Evolutionary conservation across 2,888 invertebrate genomes (phyloP), one percentile per base, ranked within the genome.

Genomic region (Melieria omissa): DNA sequence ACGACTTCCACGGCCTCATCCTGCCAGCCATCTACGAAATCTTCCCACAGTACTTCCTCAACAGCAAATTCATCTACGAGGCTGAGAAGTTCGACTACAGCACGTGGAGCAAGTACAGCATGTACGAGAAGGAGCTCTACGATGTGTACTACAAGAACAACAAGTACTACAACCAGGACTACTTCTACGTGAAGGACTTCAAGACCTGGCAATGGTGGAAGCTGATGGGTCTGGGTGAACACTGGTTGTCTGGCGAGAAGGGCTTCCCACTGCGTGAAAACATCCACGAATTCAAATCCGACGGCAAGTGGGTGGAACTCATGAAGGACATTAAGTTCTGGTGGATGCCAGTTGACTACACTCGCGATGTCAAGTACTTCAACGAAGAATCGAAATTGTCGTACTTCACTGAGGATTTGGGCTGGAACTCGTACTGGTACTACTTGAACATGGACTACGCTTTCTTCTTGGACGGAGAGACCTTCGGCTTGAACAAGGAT

Each of bases 1-100:
- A 86, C 10, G 92, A 92, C 75, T 90, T 90, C 63, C 88, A 90
- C 79, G 91, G 90, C 49, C 85, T 93, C 63, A 87, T 90, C 44
- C 84, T 93, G 1, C 93, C 93, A n/a, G 90, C 92, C 54, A 88
- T 91, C 65, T 92, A 92, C 81, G 93, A 94, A 85, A 88, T 93
- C 71, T 89, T 91, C 83, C 94, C 93, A 0, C 90, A 92, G 75
- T 89, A 89, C 85, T 93, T 92, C 88, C 89, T 91, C 83, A 91
- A 91, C 80, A 88, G 89, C 64, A 90, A 92, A 81, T 88, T 92
- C 70, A 90, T 93, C 84, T 88, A 90, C 54, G 88, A 91, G 66
- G 92, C 91, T 7, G 89, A 91, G 75, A 80, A 86, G 73, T 86
- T 78, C 89, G 89, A 80, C 86, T 90, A 75, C 88, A 89, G 78